Evolutionary conservation across 2,113 vertebrate genomes (phyloP).

Genomic region (Cygnus atratus): DNA sequence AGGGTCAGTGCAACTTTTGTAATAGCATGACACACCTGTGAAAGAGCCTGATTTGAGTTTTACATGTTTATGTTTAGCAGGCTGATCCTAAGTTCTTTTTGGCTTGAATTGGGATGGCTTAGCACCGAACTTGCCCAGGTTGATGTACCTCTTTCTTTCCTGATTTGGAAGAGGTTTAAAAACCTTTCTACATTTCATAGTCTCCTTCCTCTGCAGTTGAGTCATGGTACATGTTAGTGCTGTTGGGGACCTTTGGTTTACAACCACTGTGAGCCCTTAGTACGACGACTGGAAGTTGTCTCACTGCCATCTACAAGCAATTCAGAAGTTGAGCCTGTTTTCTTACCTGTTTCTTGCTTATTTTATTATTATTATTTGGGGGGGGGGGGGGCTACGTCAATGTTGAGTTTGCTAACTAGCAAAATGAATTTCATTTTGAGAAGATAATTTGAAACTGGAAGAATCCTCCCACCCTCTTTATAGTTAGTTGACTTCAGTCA

Average conservation of each 20-base stretch:
- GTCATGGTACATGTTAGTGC: background rate
- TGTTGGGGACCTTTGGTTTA: background rate
- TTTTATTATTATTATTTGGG: background rate
- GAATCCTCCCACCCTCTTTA: background rate
- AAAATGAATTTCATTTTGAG: background rate
- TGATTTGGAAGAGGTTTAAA: background rate
- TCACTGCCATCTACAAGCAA: background rate
- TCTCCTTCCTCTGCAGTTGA: background rate
- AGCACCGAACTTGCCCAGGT: background rate
- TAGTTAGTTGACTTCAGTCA: background rate
- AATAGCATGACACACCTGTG: background rate
- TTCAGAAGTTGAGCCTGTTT: background rate
- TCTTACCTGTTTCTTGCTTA: background rate
- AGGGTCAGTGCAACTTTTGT: background rate
- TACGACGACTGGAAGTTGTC: background rate
- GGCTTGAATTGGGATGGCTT: background rate
- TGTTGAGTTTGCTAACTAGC: background rate
- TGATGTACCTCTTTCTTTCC: background rate
- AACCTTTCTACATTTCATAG: background rate
- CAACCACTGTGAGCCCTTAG: background rate
- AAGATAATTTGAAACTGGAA: background rate
- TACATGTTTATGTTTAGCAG: slow-evolving; percentile 9
- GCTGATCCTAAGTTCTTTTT: slow-evolving; percentile 26
- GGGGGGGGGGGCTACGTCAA: background rate
- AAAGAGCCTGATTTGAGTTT: background rate